Conservation (phyloP, 2,888 invertebrate genomes). For the Idaea aversata region DNA sequence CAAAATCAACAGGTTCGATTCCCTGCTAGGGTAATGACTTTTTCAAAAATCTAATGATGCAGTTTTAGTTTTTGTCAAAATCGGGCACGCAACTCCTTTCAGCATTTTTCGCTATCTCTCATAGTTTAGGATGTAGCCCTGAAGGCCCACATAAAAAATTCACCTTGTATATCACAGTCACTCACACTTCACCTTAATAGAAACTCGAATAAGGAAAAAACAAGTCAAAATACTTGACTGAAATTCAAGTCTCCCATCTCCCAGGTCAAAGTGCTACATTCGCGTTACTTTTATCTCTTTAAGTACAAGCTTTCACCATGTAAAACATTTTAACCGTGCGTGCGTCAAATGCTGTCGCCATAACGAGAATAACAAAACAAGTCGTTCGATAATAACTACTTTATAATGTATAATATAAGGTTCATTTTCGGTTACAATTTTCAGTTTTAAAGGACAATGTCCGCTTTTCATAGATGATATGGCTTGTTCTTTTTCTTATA, state of each 20-base stretch:
- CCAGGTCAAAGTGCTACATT: slow-evolving; percentile 44
- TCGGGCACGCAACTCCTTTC: too few relatives aligned
- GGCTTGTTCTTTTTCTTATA: too few relatives aligned
- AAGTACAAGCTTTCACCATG: slow-evolving; percentile 53
- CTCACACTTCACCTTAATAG: neutral
- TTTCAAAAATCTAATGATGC: too few relatives aligned
- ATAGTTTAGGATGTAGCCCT: too few relatives aligned
- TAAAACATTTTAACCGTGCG: slow-evolving; percentile 47
- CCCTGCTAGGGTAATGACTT: too few relatives aligned
- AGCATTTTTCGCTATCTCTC: too few relatives aligned
- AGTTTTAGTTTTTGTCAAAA: too few relatives aligned
- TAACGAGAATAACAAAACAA: slow-evolving; percentile 13
- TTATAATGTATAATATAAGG: neutral
- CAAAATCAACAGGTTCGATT: too few relatives aligned
- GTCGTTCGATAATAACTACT: neutral
- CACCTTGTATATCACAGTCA: too few relatives aligned
- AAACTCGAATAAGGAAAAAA: neutral
- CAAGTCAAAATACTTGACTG: neutral
- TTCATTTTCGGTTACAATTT: slow-evolving; percentile 11
- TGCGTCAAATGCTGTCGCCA: slow-evolving; percentile 29
- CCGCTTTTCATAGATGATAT: too few relatives aligned
- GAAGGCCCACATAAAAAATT: too few relatives aligned
- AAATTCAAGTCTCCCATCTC: neutral
- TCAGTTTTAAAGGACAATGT: slow-evolving; percentile 22
- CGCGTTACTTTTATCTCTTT: slow-evolving; percentile 42